Evolutionary conservation across 2,797 vertebrate species (phyloP).

Genomic region (Microtus agrestis): DNA sequence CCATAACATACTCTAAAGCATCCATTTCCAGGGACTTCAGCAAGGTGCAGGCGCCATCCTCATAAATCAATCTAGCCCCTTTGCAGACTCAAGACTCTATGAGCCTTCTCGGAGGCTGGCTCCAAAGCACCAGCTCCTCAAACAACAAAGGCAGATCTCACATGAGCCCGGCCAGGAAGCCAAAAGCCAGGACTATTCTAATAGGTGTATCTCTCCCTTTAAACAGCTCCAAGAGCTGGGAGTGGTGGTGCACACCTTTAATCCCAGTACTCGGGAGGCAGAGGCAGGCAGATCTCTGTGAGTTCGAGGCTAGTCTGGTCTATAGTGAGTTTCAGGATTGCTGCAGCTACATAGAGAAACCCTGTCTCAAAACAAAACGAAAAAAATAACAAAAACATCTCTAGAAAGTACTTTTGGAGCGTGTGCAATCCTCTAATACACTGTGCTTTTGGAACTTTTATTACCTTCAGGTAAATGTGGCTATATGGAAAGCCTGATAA

Average conservation of each 20-base stretch:
- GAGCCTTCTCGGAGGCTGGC: not conserved
- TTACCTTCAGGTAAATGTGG: not conserved
- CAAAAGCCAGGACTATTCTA: not conserved
- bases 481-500: not conserved
- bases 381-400: not conserved
- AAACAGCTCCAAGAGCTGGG: not conserved
- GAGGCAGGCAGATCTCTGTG: not conserved
- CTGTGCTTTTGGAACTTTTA: not conserved
- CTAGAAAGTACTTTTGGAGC: not conserved
- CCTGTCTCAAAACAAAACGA: not conserved
- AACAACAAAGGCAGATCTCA: not conserved
- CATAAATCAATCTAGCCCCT: not conserved
- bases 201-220: not conserved
- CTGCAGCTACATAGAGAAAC: not conserved
- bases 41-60: not conserved
- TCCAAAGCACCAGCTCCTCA: not conserved
- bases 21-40: not conserved
- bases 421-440: not conserved
- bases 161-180: not conserved
- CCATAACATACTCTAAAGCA: not conserved
- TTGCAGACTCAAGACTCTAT: not conserved
- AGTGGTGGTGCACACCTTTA: no score
- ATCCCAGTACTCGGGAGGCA: no score
- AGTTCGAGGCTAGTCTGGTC: not conserved
- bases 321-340: not conserved